These are phyloP conservation scores for Heliconius hewitsoni DNA, from an alignment of 1,140 invertebrate genomes.

Conservation along the genomic window DNA sequence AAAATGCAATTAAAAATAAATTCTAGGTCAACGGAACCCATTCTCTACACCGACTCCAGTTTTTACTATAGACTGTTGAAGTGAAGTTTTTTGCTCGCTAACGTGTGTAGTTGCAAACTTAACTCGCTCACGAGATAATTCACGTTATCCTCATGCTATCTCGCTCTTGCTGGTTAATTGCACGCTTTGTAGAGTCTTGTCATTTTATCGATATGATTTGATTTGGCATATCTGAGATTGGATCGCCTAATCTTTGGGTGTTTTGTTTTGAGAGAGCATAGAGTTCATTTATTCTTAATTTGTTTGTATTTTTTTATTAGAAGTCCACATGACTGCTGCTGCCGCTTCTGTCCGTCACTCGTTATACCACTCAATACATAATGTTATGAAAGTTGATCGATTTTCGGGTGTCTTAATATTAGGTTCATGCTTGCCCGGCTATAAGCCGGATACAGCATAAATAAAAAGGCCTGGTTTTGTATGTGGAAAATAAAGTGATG, in stretches of 20 bases:
- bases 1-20: neutral
- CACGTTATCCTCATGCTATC: constrained; percentile 72
- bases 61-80: constrained; percentile 21
- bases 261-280: no score
- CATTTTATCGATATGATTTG: constrained; percentile 19
- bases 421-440: no score
- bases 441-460: no score
- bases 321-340: no score
- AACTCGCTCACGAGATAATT: constrained; percentile 32
- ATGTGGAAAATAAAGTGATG: no score
- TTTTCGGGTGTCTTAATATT: no score
- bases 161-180: constrained; percentile 48
- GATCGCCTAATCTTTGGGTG: neutral
- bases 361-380: no score
- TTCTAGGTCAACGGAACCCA: constrained; percentile 12
- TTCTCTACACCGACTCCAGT: neutral
- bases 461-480: no score
- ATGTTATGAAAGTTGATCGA: no score
- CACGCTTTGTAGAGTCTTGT: neutral
- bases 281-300: no score
- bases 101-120: constrained; percentile 30
- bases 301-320: no score
- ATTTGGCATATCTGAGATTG: neutral
- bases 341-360: no score
- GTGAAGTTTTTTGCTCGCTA: constrained; percentile 27